Conservation (phyloP, 2,797 vertebrate species). For the Thripadectes ignobilis region DNA sequence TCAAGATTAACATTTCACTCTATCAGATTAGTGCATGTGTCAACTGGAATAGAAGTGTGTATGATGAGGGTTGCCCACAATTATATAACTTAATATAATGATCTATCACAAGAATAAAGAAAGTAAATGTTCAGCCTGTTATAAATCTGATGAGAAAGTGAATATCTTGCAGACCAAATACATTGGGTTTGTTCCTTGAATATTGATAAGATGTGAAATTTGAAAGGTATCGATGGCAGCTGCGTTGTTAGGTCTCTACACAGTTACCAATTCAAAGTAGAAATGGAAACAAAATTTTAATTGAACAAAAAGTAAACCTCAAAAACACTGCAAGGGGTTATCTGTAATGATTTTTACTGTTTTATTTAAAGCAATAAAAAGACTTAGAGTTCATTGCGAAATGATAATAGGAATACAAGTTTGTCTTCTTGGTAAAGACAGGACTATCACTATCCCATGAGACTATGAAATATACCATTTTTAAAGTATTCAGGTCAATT, state of each 20-base stretch:
- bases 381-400: neutral
- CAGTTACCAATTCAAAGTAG: neutral
- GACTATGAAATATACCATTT: neutral
- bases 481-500: neutral
- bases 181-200: neutral
- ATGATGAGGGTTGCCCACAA: neutral
- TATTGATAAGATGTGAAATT: neutral
- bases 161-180: neutral
- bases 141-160: neutral
- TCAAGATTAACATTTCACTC: neutral
- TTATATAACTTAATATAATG: neutral
- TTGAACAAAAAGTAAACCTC: neutral
- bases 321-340: neutral
- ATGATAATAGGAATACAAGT: neutral
- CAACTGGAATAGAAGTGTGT: neutral
- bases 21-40: slow-evolving; percentile 27
- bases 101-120: neutral
- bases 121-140: neutral
- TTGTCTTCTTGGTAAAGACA: neutral
- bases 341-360: neutral
- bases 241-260: neutral
- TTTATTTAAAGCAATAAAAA: neutral
- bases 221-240: neutral
- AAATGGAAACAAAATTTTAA: neutral
- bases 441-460: neutral